Conservation (phyloP, 2,888 invertebrate species). For the Polyommatus icarus region DNA sequence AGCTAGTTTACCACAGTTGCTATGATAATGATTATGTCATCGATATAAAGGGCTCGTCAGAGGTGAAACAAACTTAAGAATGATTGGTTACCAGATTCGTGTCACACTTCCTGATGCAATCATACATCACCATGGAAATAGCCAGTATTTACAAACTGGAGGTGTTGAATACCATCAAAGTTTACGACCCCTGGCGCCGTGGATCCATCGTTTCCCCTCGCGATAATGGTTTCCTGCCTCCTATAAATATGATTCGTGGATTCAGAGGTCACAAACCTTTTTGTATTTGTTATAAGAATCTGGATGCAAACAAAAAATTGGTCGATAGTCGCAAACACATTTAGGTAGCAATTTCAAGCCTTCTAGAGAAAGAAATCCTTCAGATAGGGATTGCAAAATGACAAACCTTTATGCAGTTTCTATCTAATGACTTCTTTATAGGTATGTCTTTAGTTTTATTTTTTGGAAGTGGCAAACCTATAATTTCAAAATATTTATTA, state of each 20-base stretch:
- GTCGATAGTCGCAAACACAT: neutral
- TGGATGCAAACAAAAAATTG: neutral
- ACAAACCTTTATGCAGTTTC: too few species aligned
- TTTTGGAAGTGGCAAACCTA: too few species aligned
- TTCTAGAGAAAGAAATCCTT: too few species aligned
- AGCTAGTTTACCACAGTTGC: too few species aligned
- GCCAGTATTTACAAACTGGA: conserved; percentile 35
- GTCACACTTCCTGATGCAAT: conserved; percentile 11
- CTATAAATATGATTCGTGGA: conserved; percentile 44
- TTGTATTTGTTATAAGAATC: neutral
- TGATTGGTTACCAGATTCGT: conserved; percentile 2
- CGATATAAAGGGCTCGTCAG: neutral
- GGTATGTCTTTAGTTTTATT: too few species aligned
- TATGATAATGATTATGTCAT: too few species aligned
- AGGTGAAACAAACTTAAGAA: neutral
- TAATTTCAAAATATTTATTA: neutral
- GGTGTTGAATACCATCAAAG: conserved; percentile 57
- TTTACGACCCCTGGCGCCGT: conserved; percentile 72
- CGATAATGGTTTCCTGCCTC: conserved; percentile 65
- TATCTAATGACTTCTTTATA: too few species aligned
- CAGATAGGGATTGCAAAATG: too few species aligned
- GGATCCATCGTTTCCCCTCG: conserved; percentile 61
- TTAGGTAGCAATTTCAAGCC: neutral
- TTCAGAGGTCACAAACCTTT: neutral
- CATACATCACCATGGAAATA: conserved; percentile 28